Conservation (phyloP, 2,888 invertebrate genomes). For the Metopia argyrocephala region DNA sequence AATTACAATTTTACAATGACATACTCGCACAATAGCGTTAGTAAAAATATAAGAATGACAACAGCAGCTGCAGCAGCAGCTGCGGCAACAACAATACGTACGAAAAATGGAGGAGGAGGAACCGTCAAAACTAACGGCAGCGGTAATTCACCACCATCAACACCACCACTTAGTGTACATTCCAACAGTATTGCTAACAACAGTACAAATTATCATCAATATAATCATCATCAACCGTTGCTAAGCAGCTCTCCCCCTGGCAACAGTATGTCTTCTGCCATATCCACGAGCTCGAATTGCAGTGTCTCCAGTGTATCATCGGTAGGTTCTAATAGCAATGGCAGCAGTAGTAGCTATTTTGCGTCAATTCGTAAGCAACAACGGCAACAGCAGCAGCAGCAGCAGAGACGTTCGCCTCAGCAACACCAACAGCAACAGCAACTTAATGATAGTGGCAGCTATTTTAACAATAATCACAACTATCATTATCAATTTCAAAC, state of each 20-base stretch:
- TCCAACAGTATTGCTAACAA: slow-evolving; percentile 79
- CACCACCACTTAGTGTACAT: slow-evolving; percentile 75
- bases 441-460: slow-evolving; percentile 64
- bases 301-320: slow-evolving; percentile 65
- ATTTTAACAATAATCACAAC: slow-evolving; percentile 60
- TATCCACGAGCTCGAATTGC: slow-evolving; percentile 67
- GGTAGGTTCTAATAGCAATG: slow-evolving; percentile 68
- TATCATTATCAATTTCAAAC: slow-evolving; percentile 60
- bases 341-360: slow-evolving; percentile 69
- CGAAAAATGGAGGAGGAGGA: slow-evolving; percentile 70
- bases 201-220: slow-evolving; percentile 73
- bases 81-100: slow-evolving; percentile 72
- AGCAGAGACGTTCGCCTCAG: slow-evolving; percentile 68
- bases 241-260: slow-evolving; percentile 72
- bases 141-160: slow-evolving; percentile 68
- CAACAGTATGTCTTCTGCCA: slow-evolving; percentile 68
- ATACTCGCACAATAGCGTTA: slow-evolving; percentile 79
- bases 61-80: slow-evolving; percentile 72
- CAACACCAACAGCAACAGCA: slow-evolving; percentile 48
- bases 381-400: slow-evolving; percentile 71
- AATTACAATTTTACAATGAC: slow-evolving; percentile 77
- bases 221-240: slow-evolving; percentile 66
- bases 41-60: slow-evolving; percentile 77
- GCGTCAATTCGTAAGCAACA: slow-evolving; percentile 68
- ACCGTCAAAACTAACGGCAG: slow-evolving; percentile 56